A percentile compares a stretch with the other conserved stretches of the same genome.
phyloP scores from a whole-genome alignment of 2,113 vertebrate genomes.

The Sylvicapra grimmia region DNA sequence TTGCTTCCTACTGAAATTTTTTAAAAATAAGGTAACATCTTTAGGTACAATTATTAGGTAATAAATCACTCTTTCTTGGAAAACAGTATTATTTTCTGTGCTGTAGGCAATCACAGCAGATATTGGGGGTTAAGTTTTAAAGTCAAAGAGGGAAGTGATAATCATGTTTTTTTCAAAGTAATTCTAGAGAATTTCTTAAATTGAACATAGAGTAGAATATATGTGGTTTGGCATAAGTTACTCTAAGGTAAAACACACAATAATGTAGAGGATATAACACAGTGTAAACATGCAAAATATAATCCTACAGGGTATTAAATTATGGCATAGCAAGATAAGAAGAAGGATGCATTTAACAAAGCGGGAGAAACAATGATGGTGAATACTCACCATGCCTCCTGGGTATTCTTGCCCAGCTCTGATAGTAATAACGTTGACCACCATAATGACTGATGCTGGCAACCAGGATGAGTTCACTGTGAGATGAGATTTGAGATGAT shows the following conservation, averaged over 20 bases:
- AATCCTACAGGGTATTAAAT: neutral
- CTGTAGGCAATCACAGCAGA: neutral
- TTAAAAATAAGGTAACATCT: neutral
- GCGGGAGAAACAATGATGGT: neutral
- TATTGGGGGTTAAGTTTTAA: neutral
- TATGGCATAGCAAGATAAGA: neutral
- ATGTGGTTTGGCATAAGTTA: neutral
- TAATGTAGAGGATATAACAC: neutral
- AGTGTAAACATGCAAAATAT: neutral
- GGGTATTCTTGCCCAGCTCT: neutral
- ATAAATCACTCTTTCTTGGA: neutral
- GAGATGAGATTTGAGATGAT: neutral
- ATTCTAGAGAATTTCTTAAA: neutral
- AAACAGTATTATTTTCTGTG: neutral
- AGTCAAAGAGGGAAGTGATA: neutral
- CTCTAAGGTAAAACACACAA: neutral
- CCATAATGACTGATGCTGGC: neutral
- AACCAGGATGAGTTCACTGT: neutral
- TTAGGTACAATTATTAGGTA: neutral
- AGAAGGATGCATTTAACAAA: neutral
- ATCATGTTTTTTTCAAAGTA: neutral
- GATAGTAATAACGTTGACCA: neutral
- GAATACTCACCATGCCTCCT: neutral
- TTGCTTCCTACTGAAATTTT: neutral
- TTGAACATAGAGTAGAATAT: neutral